Conservation (phyloP, 1,140 invertebrate species). For the Ceratina japonica region DNA sequence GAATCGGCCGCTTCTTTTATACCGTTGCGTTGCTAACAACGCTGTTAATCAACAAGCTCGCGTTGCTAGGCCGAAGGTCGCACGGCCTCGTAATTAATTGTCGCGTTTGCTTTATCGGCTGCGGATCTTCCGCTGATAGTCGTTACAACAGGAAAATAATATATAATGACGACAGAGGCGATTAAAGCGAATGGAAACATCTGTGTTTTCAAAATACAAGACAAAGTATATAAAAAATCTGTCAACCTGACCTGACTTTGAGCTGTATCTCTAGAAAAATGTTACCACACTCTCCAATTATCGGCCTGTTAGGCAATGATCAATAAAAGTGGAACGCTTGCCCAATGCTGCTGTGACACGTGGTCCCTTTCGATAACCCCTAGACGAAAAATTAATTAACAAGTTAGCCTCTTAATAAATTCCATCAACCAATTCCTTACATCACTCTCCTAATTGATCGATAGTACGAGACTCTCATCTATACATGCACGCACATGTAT, state of each 20-base stretch:
- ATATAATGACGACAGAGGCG: too few species aligned
- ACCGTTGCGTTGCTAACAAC: too few species aligned
- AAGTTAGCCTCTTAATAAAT: neutral
- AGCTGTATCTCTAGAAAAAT: neutral
- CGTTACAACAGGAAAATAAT: too few species aligned
- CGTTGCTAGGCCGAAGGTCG: too few species aligned
- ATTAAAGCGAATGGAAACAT: too few species aligned
- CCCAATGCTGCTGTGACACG: neutral
- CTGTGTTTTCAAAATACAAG: too few species aligned
- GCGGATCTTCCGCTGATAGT: too few species aligned
- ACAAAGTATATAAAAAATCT: too few species aligned
- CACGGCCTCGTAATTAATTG: too few species aligned
- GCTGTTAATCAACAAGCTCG: too few species aligned
- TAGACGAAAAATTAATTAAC: constrained; percentile 1
- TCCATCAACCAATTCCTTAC: neutral
- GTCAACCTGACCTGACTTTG: neutral
- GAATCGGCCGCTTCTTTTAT: too few species aligned
- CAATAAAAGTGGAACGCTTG: neutral
- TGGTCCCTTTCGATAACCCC: neutral
- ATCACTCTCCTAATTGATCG: neutral
- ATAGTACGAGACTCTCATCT: neutral
- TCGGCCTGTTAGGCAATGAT: neutral
- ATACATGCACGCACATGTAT: neutral
- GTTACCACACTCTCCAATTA: neutral
- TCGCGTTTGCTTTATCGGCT: too few species aligned